Evolutionary conservation across 1,140 invertebrate genomes (phyloP).

Genomic region (Pseudomyrmex flavicornis): DNA sequence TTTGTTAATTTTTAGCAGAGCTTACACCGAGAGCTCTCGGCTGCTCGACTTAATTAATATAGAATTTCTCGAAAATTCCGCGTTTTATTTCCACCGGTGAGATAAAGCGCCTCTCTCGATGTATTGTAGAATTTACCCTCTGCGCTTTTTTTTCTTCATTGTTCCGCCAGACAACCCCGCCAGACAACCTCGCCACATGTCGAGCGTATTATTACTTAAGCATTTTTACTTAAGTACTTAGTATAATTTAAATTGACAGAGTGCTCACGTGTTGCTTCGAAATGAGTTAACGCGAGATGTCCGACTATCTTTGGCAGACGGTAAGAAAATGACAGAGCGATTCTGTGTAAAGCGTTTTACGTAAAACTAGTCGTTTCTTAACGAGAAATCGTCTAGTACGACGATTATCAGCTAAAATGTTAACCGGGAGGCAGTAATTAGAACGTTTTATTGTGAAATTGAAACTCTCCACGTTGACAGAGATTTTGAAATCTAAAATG

Average conservation of each 20-base stretch:
- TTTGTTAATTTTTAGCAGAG: constrained; percentile 59
- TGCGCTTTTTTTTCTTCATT: constrained; percentile 36
- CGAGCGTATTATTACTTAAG: constrained; percentile 39
- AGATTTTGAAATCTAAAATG: constrained; percentile 51
- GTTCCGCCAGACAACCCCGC: constrained; percentile 29
- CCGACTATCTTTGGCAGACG: neutral
- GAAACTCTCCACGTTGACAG: constrained; percentile 55
- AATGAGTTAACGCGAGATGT: neutral
- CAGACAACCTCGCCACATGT: constrained; percentile 1
- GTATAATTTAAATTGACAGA: constrained; percentile 34
- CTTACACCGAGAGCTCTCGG: constrained; percentile 31
- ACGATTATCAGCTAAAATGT: constrained; percentile 37
- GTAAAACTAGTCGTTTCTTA: neutral
- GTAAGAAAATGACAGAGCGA: neutral
- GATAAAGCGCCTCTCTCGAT: constrained; percentile 42
- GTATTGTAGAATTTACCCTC: constrained; percentile 65
- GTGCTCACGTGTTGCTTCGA: neutral
- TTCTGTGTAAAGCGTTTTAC: neutral
- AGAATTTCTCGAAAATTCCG: constrained; percentile 52
- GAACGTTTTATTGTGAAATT: constrained; percentile 44
- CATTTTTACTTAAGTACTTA: constrained; percentile 40
- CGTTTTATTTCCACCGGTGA: constrained; percentile 59
- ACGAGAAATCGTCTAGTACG: neutral
- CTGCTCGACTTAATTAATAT: constrained; percentile 64
- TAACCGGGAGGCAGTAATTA: constrained; percentile 45